Evolutionary conservation across 2,888 invertebrate genomes (phyloP), one percentile per base, ranked within the genome.

Genomic region (Cephus sareptanus): DNA sequence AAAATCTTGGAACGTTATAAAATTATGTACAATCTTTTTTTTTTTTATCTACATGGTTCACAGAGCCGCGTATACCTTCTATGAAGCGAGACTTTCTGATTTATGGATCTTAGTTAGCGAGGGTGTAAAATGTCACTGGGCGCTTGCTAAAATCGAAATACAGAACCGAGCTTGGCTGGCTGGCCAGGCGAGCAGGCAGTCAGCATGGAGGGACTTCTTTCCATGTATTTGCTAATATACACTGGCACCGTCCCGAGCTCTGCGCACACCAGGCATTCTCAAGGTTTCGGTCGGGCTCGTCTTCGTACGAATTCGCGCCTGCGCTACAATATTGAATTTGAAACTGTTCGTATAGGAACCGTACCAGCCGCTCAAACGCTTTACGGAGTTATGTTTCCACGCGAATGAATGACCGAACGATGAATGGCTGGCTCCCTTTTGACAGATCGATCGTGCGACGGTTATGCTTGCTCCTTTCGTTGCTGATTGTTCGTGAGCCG

Each of bases 271-370:
- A 56, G 56, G 56, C 56, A 2, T 56, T 56, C 56, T 56, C 56
- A 56, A 56, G 56, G 56, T 56, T 56, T 71, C 71, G 33, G 31
- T 34, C 33, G 33, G 71, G 31, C 12, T 31, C 31, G 71, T 34
- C 71, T 74, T 15, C n/a, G 40, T 74, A 77, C 76, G 78, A 68
- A 78, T 81, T 85, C 83, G 87, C 86, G 86, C 86, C 82, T 87
- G 87, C 87, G 87, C 85, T 79, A 84, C 86, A 83, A 81, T 87
- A 87, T 87, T 86, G 87, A 86, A 86, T 86, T 81, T 77, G 82
- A 81, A 83, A 83, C 79, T 79, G 73, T 81, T 79, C 81, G 37
- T 35, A 34, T 13, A 37, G 37, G 35, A 34, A 33, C 35, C 30
- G 30, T 34, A 34, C 34, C 74, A 31, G 35, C 37, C 34, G 12